Evolutionary conservation across 2,113 vertebrate species (phyloP), one percentile per base, ranked within the genome.

Genomic region (Butastur rufipennis): DNA sequence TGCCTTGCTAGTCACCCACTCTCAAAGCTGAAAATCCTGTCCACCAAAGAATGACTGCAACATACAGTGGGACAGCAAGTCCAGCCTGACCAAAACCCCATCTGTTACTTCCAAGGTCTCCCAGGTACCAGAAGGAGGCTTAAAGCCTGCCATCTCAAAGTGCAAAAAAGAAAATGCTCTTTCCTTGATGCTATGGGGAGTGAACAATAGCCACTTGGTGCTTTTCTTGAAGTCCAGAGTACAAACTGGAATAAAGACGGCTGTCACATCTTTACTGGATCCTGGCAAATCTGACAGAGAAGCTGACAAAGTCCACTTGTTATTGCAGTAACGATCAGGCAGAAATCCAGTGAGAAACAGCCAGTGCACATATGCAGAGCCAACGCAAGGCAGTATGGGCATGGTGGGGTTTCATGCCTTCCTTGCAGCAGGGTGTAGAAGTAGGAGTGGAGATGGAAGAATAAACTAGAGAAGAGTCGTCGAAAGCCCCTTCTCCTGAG

Each of bases 31-130:
- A 83, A 86, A 62, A n/a, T 52, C 13, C 22, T 36, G 21, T 18
- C 21, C 26, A 22, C 25, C 25, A 19, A 50, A 84, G 55, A 68
- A 58, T 0, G 2, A 13, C 13, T 43, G 40, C 1, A 2, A 71
- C 7, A 9, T 55, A 13, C 8, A 38, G 31, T 22, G 19, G 18
- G 19, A 53, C 40, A 27, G 40, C 36, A 72, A 31, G 25, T 31
- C 58, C 55, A 81, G 27, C 12, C 52, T 78, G 32, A 61, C n/a
- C 19, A 48, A 72, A 87, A 82, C 1, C 8, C 7, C 15, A 12
- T 40, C 45, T 61, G 45, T 53, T 65, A 34, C 17, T 9, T 86
- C 45, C 45, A 66, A 78, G 16, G 26, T 78, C 16, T 59, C 26
- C 26, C 45, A 72, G 31, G 32, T 59, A 66, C 16, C 16, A 47